phyloP scores from a whole-genome alignment of 2,888 invertebrate genomes.

The Phoenoteleia sp. region DNA sequence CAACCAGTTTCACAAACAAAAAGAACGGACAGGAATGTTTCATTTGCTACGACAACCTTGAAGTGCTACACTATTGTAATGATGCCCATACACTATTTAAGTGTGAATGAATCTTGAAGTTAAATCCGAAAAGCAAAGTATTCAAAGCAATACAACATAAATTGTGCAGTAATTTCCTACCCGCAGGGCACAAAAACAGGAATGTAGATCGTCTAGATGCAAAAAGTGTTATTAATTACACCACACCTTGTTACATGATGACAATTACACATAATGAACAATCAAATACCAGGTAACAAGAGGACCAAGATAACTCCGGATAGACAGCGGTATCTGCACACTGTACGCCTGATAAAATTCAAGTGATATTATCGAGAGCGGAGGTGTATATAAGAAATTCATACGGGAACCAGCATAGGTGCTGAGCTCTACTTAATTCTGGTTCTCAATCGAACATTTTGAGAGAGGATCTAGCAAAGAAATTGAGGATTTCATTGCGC shows the following conservation, averaged over 20 bases:
- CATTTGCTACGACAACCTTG: too few species aligned
- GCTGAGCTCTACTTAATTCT: constrained; percentile 1
- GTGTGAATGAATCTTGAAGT: background rate
- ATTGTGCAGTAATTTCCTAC: background rate
- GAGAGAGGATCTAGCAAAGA: background rate
- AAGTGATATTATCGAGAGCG: constrained; percentile 5
- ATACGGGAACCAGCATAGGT: constrained; percentile 1
- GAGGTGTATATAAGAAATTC: background rate
- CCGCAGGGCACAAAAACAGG: background rate
- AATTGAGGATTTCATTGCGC: background rate
- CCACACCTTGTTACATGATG: background rate
- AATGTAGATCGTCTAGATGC: constrained; percentile 28
- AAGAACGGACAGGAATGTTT: too few species aligned
- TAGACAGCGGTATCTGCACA: background rate
- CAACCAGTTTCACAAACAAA: too few species aligned
- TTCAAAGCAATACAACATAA: background rate
- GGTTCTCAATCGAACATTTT: constrained; percentile 7
- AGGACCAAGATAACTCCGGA: background rate
- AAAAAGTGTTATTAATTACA: constrained; percentile 21
- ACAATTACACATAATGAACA: background rate
- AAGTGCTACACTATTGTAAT: too few species aligned
- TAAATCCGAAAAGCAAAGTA: background rate
- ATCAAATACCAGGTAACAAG: too few species aligned
- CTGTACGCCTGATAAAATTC: background rate
- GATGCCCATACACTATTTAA: background rate